phyloP scores from a whole-genome alignment of 2,797 vertebrate species.

The Meriones psammophilus region DNA sequence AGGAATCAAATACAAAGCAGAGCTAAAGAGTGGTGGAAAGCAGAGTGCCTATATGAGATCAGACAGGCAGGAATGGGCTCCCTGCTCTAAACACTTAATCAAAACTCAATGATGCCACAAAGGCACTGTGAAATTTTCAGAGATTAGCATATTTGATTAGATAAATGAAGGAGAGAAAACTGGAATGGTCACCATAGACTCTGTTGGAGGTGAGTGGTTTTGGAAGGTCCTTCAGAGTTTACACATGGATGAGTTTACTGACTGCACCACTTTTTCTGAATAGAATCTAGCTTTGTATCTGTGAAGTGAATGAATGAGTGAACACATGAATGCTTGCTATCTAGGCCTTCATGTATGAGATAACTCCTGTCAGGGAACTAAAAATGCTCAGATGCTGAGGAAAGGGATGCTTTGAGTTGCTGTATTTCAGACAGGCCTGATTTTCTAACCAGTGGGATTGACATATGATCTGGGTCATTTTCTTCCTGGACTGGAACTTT shows the following conservation, averaged over 20 bases:
- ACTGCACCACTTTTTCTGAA: neutral
- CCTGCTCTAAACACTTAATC: neutral
- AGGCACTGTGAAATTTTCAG: neutral
- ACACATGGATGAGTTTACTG: neutral
- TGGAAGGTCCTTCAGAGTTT: neutral
- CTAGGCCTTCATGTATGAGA: neutral
- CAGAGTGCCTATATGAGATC: neutral
- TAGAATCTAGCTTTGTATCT: neutral
- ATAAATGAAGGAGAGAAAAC: neutral
- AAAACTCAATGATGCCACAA: neutral
- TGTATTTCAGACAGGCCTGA: neutral
- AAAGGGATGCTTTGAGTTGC: neutral
- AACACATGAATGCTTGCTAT: neutral
- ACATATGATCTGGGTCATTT: neutral
- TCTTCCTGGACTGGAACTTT: neutral
- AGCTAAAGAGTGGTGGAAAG: neutral
- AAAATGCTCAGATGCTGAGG: constrained; percentile 3
- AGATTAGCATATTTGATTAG: neutral
- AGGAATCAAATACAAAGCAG: neutral
- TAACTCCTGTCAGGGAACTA: neutral
- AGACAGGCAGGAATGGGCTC: neutral
- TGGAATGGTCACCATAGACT: neutral
- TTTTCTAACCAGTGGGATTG: neutral
- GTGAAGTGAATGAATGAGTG: neutral
- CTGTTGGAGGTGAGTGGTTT: neutral